phyloP scores from a whole-genome alignment of 2,888 invertebrate species.

The Mamestra brassicae region DNA sequence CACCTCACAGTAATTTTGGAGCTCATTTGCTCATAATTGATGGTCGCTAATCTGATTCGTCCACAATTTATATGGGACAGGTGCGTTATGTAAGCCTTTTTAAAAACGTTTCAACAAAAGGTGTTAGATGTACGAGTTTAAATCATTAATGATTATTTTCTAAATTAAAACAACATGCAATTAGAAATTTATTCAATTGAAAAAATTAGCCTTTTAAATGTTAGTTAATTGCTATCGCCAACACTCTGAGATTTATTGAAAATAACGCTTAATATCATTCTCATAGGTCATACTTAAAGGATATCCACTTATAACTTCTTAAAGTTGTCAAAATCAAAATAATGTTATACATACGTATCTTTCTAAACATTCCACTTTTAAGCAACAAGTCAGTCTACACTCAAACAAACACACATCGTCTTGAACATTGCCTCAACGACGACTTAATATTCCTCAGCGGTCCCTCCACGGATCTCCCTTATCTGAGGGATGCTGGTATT shows the following conservation, averaged over 20 bases:
- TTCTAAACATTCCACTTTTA: not conserved
- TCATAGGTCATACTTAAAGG: too few relatives aligned
- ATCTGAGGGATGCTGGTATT: conserved; percentile 57
- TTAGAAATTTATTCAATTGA: not conserved
- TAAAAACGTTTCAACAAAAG: not conserved
- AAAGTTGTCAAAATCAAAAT: too few relatives aligned
- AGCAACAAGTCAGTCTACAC: conserved; percentile 44
- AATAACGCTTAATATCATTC: too few relatives aligned
- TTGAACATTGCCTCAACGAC: conserved; percentile 26
- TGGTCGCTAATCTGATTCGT: conserved; percentile 61
- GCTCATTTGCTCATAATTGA: conserved; percentile 64
- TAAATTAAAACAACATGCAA: not conserved
- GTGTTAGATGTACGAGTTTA: not conserved
- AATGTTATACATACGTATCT: too few relatives aligned
- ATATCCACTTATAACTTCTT: too few relatives aligned
- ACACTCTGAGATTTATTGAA: too few relatives aligned
- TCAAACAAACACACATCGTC: conserved; percentile 31
- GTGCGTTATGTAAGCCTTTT: conserved; percentile 35
- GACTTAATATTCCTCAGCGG: conserved; percentile 59
- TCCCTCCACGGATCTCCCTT: conserved; percentile 35
- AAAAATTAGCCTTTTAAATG: too few relatives aligned
- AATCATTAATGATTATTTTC: not conserved
- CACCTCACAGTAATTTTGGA: conserved; percentile 50
- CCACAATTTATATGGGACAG: conserved; percentile 52
- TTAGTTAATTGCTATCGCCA: too few relatives aligned